phyloP scores from a whole-genome alignment of 2,113 vertebrate species.

The Lanius collurio region DNA sequence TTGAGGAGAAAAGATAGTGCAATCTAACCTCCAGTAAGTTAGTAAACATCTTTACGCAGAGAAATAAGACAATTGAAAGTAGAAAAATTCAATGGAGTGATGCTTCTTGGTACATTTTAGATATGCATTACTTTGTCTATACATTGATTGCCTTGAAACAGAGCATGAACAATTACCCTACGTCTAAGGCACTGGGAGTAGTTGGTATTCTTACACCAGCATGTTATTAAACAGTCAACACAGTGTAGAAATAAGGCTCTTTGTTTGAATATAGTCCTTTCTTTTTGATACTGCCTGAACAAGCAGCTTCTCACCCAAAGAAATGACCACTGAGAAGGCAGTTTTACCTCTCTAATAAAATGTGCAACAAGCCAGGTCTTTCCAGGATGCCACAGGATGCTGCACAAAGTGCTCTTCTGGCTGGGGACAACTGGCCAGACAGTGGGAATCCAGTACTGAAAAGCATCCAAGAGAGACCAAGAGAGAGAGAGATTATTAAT shows the following conservation, averaged over 20 bases:
- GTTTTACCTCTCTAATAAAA: neutral
- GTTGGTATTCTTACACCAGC: neutral
- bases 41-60: constrained; percentile 28
- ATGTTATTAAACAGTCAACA: neutral
- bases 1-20: neutral
- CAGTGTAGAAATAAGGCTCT: neutral
- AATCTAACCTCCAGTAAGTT: constrained; percentile 25
- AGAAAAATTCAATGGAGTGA: neutral
- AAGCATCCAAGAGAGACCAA: neutral
- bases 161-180: neutral
- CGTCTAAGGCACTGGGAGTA: neutral
- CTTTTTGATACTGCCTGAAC: neutral
- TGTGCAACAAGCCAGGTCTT: neutral
- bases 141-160: neutral
- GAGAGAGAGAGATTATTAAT: neutral
- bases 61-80: neutral
- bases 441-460: neutral
- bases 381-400: neutral
- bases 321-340: neutral
- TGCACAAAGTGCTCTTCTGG: neutral
- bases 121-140: neutral
- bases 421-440: neutral
- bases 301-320: neutral
- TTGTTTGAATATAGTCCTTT: neutral
- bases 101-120: neutral